phyloP scores from a whole-genome alignment of 2,113 vertebrate genomes.

The Aspidoscelis tigris region DNA sequence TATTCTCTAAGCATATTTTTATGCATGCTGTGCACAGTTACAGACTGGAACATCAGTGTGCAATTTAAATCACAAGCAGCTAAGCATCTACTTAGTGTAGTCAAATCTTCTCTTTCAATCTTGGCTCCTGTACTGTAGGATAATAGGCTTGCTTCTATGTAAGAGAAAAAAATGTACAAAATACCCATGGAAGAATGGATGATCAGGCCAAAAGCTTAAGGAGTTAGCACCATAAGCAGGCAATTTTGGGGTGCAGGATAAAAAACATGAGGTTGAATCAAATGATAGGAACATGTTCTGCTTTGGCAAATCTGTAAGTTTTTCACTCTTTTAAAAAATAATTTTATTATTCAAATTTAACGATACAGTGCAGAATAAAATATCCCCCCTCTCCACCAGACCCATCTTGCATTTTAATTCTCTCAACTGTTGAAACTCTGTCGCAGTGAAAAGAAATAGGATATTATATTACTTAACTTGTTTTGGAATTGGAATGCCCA shows the following conservation, averaged over 20 bases:
- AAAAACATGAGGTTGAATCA: conserved; percentile 25
- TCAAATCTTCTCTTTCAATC: background rate
- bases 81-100: conserved; percentile 45
- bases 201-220: conserved; percentile 52
- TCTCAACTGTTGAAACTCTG: too few species aligned
- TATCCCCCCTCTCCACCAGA: too few species aligned
- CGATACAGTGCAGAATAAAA: too few species aligned
- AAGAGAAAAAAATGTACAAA: conserved; percentile 22
- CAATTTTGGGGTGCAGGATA: conserved; percentile 30
- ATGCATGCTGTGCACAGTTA: background rate
- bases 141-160: conserved; percentile 52
- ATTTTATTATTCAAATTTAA: background rate
- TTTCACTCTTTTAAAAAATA: background rate
- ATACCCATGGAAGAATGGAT: background rate
- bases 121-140: background rate
- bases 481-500: too few species aligned
- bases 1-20: background rate
- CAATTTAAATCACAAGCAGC: conserved; percentile 28
- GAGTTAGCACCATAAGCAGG: conserved; percentile 39
- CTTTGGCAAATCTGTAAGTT: conserved; percentile 25
- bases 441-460: too few species aligned
- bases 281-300: background rate
- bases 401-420: too few species aligned
- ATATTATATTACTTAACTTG: too few species aligned
- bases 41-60: conserved; percentile 28